phyloP scores from a whole-genome alignment of 1,140 invertebrate species.

The Achatina immaculata region DNA sequence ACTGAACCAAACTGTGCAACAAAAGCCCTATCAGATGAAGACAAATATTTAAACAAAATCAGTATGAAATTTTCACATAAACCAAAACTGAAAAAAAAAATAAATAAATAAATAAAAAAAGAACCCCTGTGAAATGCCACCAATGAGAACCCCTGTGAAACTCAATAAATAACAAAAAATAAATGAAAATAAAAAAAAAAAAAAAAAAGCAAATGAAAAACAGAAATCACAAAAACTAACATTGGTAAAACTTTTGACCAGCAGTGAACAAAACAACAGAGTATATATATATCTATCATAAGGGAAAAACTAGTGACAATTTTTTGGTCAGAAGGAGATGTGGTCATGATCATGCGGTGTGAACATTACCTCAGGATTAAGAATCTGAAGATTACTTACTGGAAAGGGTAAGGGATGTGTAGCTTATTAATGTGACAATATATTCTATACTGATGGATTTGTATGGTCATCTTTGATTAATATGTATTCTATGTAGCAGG shows the following conservation, averaged over 20 bases:
- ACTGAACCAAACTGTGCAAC: neutral
- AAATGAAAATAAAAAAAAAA: slow-evolving; percentile 25
- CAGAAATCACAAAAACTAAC: neutral
- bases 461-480: too few relatives aligned
- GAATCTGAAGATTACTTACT: neutral
- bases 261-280: neutral
- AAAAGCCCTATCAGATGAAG: neutral
- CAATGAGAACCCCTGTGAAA: slow-evolving; percentile 2
- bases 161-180: neutral
- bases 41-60: slow-evolving; percentile 5
- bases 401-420: too few relatives aligned
- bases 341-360: neutral
- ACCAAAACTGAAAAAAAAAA: slow-evolving; percentile 5
- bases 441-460: too few relatives aligned
- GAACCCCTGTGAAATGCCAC: slow-evolving; percentile 22
- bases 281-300: neutral
- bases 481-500: too few relatives aligned
- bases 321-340: neutral
- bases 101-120: slow-evolving; percentile 16
- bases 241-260: neutral
- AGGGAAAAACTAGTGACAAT: neutral
- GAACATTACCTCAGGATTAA: neutral
- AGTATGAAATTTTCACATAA: neutral
- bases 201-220: slow-evolving; percentile 23
- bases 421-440: too few relatives aligned